These are phyloP conservation scores for Opisthograptis luteolata DNA, from an alignment of 2,888 invertebrate genomes.

Conservation along the genomic window DNA sequence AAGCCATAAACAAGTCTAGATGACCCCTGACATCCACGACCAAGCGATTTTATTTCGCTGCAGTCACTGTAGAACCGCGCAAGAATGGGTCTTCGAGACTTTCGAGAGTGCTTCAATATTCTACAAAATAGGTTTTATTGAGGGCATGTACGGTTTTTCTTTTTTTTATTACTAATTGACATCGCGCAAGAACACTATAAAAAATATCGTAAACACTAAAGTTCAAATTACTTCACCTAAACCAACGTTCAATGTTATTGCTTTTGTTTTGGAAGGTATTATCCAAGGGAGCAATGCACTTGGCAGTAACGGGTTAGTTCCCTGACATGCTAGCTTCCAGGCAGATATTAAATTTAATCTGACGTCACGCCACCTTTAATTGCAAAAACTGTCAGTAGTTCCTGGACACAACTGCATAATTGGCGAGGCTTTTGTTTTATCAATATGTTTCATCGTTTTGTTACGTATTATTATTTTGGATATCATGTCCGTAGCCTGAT, in stretches of 20 bases:
- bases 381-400: conserved; percentile 46
- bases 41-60: conserved; percentile 18
- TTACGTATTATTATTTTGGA: no score
- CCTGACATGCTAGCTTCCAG: conserved; percentile 35
- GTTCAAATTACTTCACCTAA: no score
- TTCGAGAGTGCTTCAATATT: conserved; percentile 31
- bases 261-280: conserved; percentile 6
- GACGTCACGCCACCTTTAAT: conserved; percentile 41
- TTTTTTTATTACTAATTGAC: not conserved
- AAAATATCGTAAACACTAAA: not conserved
- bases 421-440: not conserved
- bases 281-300: conserved; percentile 42
- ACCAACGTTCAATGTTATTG: no score
- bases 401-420: conserved; percentile 26
- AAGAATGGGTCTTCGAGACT: conserved; percentile 14
- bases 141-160: not conserved
- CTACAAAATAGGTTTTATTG: not conserved
- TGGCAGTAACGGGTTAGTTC: conserved; percentile 30
- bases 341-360: conserved; percentile 45
- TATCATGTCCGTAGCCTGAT: no score
- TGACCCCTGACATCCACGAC: conserved; percentile 41
- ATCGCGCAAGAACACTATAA: not conserved
- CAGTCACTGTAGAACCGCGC: conserved; percentile 13
- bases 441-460: no score
- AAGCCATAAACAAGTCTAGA: conserved; percentile 26